These are phyloP conservation scores for Champsocephalus gunnari DNA, from an alignment of 2,797 vertebrate genomes.

Conservation along the genomic window DNA sequence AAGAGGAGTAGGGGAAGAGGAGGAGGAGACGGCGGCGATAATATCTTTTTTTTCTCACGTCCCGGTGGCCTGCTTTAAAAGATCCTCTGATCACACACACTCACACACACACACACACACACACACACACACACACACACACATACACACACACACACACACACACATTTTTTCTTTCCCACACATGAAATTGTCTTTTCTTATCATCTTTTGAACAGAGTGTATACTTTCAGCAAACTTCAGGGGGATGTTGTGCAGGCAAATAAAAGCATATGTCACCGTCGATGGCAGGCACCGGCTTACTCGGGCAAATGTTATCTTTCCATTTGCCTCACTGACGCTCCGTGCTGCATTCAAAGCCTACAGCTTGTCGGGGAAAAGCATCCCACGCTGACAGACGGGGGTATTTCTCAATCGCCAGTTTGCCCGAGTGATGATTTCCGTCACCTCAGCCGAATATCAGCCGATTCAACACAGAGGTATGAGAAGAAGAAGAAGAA, in stretches of 20 bases:
- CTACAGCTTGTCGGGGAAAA: conserved; percentile 30
- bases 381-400: conserved; percentile 36
- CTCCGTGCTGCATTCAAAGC: conserved; percentile 33
- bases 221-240: conserved; percentile 44
- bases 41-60: conserved; percentile 29
- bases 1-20: conserved; percentile 32
- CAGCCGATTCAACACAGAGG: not conserved
- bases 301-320: conserved; percentile 38
- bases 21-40: conserved; percentile 29
- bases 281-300: not conserved
- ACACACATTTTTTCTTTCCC: conserved; percentile 9
- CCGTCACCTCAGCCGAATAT: conserved; percentile 8
- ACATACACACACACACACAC: not conserved
- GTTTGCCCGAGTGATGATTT: conserved; percentile 27
- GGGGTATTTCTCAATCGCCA: conserved; percentile 29
- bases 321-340: conserved; percentile 33
- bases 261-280: conserved; percentile 29
- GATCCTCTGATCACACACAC: conserved; percentile 31
- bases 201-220: conserved; percentile 19
- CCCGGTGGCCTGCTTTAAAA: conserved; percentile 54
- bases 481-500: not conserved
- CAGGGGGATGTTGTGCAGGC: conserved; percentile 3
- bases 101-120: conserved; percentile 14
- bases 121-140: no score
- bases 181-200: conserved; percentile 24